A percentile compares a stretch with the other conserved stretches of the same genome.
Conservation (phyloP, 2,797 vertebrate species). For the Rhynchonycteris naso region DNA sequence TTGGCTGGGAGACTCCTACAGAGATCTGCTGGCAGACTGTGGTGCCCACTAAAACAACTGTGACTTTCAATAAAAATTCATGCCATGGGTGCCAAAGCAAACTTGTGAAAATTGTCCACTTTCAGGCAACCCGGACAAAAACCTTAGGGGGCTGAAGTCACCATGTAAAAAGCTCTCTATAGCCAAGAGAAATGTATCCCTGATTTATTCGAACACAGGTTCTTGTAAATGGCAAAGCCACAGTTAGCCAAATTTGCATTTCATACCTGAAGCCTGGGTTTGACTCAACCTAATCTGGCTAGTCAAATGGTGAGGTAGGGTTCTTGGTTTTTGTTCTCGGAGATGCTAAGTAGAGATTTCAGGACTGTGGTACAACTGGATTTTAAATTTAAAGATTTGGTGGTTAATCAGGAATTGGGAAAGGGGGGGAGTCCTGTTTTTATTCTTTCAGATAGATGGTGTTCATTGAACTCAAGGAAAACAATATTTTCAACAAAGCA, state of each 20-base stretch:
- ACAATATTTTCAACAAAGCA: constrained; percentile 62
- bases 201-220: constrained; percentile 61
- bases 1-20: constrained; percentile 48
- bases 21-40: constrained; percentile 69
- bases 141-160: constrained; percentile 69
- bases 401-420: neutral
- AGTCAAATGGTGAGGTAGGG: neutral
- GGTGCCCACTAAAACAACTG: constrained; percentile 74
- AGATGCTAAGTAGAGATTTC: constrained; percentile 35
- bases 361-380: neutral
- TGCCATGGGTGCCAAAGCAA: constrained; percentile 74
- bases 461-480: constrained; percentile 29
- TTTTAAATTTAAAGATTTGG: constrained; percentile 47
- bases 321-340: neutral
- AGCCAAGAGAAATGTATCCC: constrained; percentile 71
- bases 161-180: constrained; percentile 58
- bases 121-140: constrained; percentile 71
- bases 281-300: neutral
- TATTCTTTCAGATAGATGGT: neutral
- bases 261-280: constrained; percentile 52
- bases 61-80: constrained; percentile 78
- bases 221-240: constrained; percentile 60
- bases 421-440: neutral
- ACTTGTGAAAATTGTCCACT: constrained; percentile 78
- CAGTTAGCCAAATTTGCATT: constrained; percentile 30